These are phyloP conservation scores for Parnassius smintheus DNA, from an alignment of 2,888 invertebrate species.

Conservation along the genomic window DNA sequence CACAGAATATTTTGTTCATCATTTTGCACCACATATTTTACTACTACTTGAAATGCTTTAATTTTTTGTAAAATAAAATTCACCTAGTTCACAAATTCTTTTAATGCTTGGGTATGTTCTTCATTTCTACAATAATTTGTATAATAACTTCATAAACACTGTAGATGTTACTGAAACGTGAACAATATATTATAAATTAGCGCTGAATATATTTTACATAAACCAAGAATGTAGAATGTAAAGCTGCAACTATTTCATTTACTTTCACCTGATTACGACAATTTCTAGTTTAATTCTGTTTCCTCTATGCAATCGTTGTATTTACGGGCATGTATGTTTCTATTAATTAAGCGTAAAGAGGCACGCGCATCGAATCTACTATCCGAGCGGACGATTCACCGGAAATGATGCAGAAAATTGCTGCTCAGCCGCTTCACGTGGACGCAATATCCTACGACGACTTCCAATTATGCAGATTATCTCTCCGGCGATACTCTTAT, in stretches of 20 bases:
- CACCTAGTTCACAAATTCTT: not conserved
- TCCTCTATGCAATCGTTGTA: conserved; percentile 16
- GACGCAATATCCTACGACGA: conserved; percentile 77
- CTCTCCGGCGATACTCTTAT: conserved; percentile 61
- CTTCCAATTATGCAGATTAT: conserved; percentile 80
- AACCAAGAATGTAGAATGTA: too few species aligned
- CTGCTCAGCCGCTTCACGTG: conserved; percentile 72
- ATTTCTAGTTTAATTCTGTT: not conserved
- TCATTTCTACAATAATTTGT: too few species aligned
- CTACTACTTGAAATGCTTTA: conserved; percentile 11
- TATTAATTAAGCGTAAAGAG: conserved; percentile 61
- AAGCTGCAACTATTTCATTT: too few species aligned
- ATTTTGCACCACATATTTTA: conserved; percentile 24
- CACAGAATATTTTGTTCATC: conserved; percentile 23
- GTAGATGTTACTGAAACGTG: conserved; percentile 16
- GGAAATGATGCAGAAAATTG: conserved; percentile 81
- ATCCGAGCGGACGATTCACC: conserved; percentile 63
- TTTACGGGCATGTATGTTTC: conserved; percentile 39
- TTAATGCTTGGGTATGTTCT: conserved; percentile 3
- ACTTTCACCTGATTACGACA: too few species aligned
- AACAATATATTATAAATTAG: too few species aligned
- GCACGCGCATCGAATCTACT: conserved; percentile 51
- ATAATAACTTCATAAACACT: too few species aligned
- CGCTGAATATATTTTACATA: too few species aligned
- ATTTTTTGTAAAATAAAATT: conserved; percentile 18